Base-by-base conservation (phyloP, 2,113 vertebrate species). In the Polypterus senegalus region DNA sequence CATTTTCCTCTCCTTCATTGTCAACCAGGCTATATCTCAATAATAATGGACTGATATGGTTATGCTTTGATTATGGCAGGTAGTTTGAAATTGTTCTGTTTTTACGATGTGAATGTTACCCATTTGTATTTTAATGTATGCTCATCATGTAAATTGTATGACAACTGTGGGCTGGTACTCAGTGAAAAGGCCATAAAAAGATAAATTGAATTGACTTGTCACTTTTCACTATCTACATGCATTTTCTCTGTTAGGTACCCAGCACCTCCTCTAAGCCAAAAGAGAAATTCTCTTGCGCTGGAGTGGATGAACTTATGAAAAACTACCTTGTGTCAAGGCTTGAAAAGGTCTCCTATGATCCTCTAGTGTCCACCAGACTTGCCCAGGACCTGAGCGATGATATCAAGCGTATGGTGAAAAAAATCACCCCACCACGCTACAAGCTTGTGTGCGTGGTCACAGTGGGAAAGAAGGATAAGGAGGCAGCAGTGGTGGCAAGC, bases 301-400 rank as follows among this genome's bases (percentile, higher is more conserved):
- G 3, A 47, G 58, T 11, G 1, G 60, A 54, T 46, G 53, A 62
- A 49, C 10, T 66, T 51, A 58, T 73, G 9, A 49, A 63, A 62
- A 72, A 74, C 5, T 74, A 73, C 67, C 64, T 77, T n/a, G 60
- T 45, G 8, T 61, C 66, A 47, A 64, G 48, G 55, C 51, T 69
- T 49, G 45, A 67, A 0, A 1, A 9, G 7, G 61, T 65, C 9
- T 49, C 47, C 10, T 71, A 66, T 52, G 60, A 66, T 4, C 64
- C n/a, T 0, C 56, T n/a, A 63, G 67, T 47, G 3, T 51, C 63
- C 5, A 58, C 66, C 56, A 56, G 7, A 49, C 64, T 72, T 64
- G 57, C 9, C 3, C 2, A 48, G 5, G 3, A 58, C 8, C 52
- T 48, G 46, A 74, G 61, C 1, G 3, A 70, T 4, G 55, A 71